These are phyloP conservation scores for Pimephales promelas DNA, from an alignment of 2,113 vertebrate species.

Conservation along the genomic window DNA sequence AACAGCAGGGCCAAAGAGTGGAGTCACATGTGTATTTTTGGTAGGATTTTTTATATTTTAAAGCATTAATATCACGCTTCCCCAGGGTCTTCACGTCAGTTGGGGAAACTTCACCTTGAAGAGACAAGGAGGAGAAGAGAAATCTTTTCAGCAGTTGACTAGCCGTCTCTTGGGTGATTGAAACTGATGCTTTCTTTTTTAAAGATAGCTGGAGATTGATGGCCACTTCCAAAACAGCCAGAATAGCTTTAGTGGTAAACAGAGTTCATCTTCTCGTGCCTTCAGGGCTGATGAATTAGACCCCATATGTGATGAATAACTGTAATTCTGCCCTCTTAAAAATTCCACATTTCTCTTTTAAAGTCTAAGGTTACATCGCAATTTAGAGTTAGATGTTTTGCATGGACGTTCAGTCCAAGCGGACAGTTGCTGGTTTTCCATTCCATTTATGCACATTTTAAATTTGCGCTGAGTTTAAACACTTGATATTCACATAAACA, in stretches of 20 bases:
- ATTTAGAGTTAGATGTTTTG: background rate
- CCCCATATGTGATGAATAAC: conserved; percentile 74
- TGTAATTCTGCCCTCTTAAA: conserved; percentile 61
- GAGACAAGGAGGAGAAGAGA: conserved; percentile 51
- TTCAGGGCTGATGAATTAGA: conserved; percentile 75
- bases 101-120: conserved; percentile 75
- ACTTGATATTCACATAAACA: background rate
- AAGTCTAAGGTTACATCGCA: conserved; percentile 18
- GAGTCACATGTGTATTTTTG: conserved; percentile 72
- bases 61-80: conserved; percentile 75
- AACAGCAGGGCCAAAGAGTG: conserved; percentile 71
- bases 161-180: conserved; percentile 74
- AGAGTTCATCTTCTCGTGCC: conserved; percentile 79
- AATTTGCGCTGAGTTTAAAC: background rate
- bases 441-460: background rate
- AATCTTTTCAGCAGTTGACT: conserved; percentile 66
- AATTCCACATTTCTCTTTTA: conserved; percentile 38
- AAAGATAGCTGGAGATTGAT: conserved; percentile 81
- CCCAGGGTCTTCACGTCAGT: conserved; percentile 55
- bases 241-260: conserved; percentile 78
- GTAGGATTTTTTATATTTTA: conserved; percentile 75
- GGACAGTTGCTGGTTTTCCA: background rate
- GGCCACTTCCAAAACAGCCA: conserved; percentile 73
- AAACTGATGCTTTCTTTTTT: conserved; percentile 76
- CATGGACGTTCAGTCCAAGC: background rate